phyloP scores from a whole-genome alignment of 2,113 vertebrate species.

The Dipodomys ordii region DNA sequence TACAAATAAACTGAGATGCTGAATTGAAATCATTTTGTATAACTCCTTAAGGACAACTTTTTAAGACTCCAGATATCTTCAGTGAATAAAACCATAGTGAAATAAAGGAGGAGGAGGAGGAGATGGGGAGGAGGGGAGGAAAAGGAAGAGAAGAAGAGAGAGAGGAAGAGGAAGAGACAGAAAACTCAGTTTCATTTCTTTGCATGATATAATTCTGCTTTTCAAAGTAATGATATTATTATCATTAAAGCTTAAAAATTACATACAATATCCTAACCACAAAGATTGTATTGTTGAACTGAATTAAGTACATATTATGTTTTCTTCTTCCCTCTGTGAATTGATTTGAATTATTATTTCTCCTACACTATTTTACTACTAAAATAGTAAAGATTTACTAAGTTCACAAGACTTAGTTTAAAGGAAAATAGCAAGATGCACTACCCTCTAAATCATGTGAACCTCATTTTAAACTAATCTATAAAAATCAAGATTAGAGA shows the following conservation, averaged over 20 bases:
- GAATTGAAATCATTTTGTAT: no score
- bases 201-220: conserved; percentile 24
- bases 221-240: background rate
- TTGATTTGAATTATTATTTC: background rate
- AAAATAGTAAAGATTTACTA: background rate
- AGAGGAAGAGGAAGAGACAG: no score
- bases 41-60: no score
- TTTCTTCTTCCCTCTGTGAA: conserved; percentile 21
- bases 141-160: no score
- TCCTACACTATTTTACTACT: conserved; percentile 26
- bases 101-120: no score
- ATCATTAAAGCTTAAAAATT: conserved; percentile 37
- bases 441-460: background rate
- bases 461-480: conserved; percentile 58
- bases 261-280: background rate
- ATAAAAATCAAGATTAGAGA: conserved; percentile 8
- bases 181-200: conserved; percentile 26
- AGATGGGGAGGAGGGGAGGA: no score
- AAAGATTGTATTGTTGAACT: conserved; percentile 6
- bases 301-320: conserved; percentile 32
- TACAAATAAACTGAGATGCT: no score
- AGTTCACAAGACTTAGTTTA: no score
- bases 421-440: background rate
- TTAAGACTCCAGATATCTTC: no score
- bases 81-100: no score